phyloP scores from a whole-genome alignment of 2,113 vertebrate species.

The Anolis sagrei region DNA sequence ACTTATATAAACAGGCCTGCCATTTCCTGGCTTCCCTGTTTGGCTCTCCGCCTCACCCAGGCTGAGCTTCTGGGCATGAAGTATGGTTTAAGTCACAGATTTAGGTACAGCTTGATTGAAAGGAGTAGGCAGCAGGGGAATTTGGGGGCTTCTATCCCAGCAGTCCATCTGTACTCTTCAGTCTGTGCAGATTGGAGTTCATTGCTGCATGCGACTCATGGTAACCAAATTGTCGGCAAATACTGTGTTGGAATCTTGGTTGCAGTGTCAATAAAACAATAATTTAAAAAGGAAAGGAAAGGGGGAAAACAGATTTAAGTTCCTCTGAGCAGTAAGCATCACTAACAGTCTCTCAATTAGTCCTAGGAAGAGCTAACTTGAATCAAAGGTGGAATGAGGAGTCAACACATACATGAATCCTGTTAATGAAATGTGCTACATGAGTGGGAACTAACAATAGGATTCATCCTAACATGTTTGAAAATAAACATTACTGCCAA shows the following conservation, averaged over 20 bases:
- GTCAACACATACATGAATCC: no score
- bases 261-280: background rate
- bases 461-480: no score
- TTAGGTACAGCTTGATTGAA: constrained; percentile 57
- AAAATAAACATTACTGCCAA: no score
- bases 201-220: constrained; percentile 26
- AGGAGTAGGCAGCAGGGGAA: constrained; percentile 41
- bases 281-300: background rate
- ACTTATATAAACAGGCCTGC: constrained; percentile 2
- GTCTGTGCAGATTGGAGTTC: constrained; percentile 30
- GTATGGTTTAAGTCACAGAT: constrained; percentile 52
- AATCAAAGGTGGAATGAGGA: no score
- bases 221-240: background rate
- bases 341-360: background rate
- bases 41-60: constrained; percentile 49
- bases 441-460: no score
- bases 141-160: constrained; percentile 35
- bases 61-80: constrained; percentile 51
- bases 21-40: constrained; percentile 50
- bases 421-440: no score
- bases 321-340: background rate
- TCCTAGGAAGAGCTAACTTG: no score
- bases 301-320: background rate
- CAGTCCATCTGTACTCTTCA: constrained; percentile 54
- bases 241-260: background rate